Conservation (phyloP, 1,140 invertebrate species). For the Myzus persicae region DNA sequence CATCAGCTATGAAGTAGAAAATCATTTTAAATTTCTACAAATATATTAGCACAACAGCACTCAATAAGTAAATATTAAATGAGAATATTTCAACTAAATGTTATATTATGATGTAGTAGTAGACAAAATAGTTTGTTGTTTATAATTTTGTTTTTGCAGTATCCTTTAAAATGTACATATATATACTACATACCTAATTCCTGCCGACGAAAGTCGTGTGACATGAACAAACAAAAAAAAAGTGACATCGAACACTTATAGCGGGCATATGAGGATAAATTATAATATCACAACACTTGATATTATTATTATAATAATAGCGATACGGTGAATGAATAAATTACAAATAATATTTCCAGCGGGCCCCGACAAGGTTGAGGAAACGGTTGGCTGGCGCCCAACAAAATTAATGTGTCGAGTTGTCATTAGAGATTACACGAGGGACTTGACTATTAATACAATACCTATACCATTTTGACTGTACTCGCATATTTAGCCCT, state of each 20-base stretch:
- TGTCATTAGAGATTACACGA: constrained; percentile 41
- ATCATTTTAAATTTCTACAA: too few species aligned
- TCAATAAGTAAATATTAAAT: too few species aligned
- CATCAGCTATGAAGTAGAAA: too few species aligned
- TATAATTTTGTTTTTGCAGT: too few species aligned
- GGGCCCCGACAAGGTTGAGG: background rate
- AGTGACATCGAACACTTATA: background rate
- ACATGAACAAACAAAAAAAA: background rate
- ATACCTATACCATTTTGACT: constrained; percentile 21
- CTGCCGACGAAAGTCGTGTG: background rate
- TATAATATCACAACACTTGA: background rate
- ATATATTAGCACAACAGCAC: too few species aligned
- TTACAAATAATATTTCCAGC: constrained; percentile 24
- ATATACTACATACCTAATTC: background rate
- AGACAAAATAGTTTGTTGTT: too few species aligned
- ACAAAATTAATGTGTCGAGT: constrained; percentile 10
- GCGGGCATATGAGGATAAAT: background rate
- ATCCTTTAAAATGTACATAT: too few species aligned
- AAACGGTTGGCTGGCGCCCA: constrained; percentile 13
- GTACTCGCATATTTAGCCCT: background rate
- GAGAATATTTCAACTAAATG: too few species aligned
- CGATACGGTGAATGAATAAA: constrained; percentile 24
- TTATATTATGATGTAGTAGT: too few species aligned
- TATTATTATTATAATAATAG: background rate
- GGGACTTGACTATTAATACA: constrained; percentile 35